Evolutionary conservation across 2,888 invertebrate genomes (phyloP), one percentile per base, ranked within the genome.

Genomic region (Lithosia quadra): DNA sequence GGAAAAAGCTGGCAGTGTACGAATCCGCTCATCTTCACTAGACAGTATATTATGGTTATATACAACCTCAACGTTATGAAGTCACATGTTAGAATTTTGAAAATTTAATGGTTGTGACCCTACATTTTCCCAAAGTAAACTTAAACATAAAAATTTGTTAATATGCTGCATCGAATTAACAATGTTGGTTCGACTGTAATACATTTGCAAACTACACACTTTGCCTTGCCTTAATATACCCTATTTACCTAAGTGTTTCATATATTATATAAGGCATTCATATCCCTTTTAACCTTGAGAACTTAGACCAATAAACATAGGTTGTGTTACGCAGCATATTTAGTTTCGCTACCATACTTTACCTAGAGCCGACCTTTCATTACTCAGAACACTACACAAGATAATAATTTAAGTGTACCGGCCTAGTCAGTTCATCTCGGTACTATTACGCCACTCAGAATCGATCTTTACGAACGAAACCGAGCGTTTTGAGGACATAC

Each of bases 401-500:
- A 56, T 36, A 49, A 67, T 33, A 72, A 22, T 28, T 22, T 10
- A 21, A 57, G 58, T 56, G 49, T 74, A 73, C 71, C 72, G 78
- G 77, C 80, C 78, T 80, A 83, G 76, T 74, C 63, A 73, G 66
- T 69, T 58, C 34, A 68, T 76, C 33, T 64, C 74, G 34, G 39
- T 64, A 67, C 67, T 72, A 74, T 68, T 65, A 65, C 84, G 86
- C 86, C 86, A 85, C 66, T 88, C 82, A 78, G 34, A 87, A 89
- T 92, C 92, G 91, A 91, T 92, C 81, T 80, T 75, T 79, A 76
- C 84, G 76, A 91, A 89, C 85, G 90, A 92, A 92, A 92, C 90
- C 85, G 90, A 91, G 88, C 87, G 90, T 88, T 75, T 86, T 81
- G 83, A 83, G 82, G 77, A 77, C 76, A 84, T 78, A 72, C 82